These are phyloP conservation scores for Catagonus wagneri DNA, from an alignment of 2,113 vertebrate genomes.

Conservation along the genomic window DNA sequence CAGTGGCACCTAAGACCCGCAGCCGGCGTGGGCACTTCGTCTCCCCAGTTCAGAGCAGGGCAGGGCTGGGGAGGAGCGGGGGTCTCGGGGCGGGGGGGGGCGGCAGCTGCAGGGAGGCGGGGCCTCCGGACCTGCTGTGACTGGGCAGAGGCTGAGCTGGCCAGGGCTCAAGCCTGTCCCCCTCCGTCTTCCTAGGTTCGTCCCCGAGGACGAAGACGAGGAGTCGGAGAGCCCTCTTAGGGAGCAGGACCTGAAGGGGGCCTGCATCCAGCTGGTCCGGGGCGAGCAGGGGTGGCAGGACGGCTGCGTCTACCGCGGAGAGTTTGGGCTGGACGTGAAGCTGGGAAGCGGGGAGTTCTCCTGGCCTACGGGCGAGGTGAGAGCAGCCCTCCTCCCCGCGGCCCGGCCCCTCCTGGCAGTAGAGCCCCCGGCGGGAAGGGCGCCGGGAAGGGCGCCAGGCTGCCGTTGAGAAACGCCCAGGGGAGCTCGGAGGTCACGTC, in stretches of 20 bases:
- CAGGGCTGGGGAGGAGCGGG: neutral
- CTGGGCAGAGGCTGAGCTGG: neutral
- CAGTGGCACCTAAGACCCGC: neutral
- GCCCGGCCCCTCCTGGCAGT: neutral
- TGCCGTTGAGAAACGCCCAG: neutral
- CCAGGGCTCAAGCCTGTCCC: neutral
- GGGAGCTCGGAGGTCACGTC: too few species aligned
- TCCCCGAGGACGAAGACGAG: neutral
- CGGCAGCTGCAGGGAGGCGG: neutral
- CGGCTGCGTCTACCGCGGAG: conserved; percentile 89
- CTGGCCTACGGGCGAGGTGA: conserved; percentile 93
- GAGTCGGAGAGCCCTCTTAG: neutral
- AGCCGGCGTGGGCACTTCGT: neutral
- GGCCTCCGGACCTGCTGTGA: neutral
- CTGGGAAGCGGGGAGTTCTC: conserved; percentile 90
- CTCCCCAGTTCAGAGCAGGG: neutral
- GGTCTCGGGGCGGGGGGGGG: neutral
- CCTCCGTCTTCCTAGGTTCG: neutral
- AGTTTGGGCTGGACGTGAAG: conserved; percentile 87
- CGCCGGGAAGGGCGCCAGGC: neutral
- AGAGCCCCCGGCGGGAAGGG: too few species aligned
- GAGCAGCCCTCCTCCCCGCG: accelerated
- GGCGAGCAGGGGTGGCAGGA: conserved; percentile 87
- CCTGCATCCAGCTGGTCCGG: neutral
- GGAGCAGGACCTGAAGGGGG: conserved; percentile 39